Percentiles rank a stretch among this genome's conserved stretches.
Conservation (phyloP, 1,140 invertebrate species). For the Adelges cooleyi region DNA sequence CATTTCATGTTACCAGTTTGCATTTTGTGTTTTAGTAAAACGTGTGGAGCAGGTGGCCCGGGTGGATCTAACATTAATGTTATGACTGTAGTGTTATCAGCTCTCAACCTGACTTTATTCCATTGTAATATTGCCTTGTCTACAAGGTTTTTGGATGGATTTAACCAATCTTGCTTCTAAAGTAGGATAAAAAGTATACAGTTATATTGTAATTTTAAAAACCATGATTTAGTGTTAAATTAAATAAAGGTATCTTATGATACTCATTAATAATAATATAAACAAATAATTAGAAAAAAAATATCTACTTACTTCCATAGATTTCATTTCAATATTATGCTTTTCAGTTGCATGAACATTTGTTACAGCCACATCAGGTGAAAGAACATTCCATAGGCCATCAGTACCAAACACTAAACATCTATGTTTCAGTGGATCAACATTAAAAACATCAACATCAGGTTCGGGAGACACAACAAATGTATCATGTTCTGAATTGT, state of each 20-base stretch:
- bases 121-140: conserved; percentile 73
- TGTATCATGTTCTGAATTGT: conserved; percentile 74
- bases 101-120: conserved; percentile 65
- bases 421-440: conserved; percentile 65
- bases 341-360: conserved; percentile 70
- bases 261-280: neutral
- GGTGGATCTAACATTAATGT: conserved; percentile 86
- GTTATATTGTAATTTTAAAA: neutral
- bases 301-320: conserved; percentile 32
- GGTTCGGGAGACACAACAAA: conserved; percentile 97
- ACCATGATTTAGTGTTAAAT: neutral
- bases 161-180: conserved; percentile 50
- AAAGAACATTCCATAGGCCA: conserved; percentile 92
- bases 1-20: conserved; percentile 25
- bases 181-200: neutral
- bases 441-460: conserved; percentile 75
- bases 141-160: conserved; percentile 82
- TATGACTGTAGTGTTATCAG: conserved; percentile 91
- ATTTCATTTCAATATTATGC: conserved; percentile 52
- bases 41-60: conserved; percentile 49
- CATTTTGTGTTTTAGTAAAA: conserved; percentile 13
- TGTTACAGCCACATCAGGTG: conserved; percentile 66
- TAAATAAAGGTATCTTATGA: no score
- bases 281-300: neutral
- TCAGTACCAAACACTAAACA: conserved; percentile 93